These are phyloP conservation scores for Oreohelix idahoensis DNA, from an alignment of 1,140 invertebrate species.

Conservation along the genomic window DNA sequence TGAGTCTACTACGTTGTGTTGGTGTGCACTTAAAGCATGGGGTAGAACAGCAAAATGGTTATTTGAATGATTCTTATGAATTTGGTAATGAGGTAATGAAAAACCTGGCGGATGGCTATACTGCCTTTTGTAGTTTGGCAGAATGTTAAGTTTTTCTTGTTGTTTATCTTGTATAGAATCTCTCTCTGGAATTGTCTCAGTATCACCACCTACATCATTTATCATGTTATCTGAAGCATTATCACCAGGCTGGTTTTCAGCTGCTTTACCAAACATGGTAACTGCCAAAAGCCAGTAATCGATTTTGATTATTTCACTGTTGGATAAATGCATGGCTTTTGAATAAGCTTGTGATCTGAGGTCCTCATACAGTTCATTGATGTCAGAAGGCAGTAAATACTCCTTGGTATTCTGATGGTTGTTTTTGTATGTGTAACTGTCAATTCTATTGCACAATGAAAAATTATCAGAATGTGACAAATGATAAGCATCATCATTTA, in stretches of 20 bases:
- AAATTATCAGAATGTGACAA: not conserved
- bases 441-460: not conserved
- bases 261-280: not conserved
- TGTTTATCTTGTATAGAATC: not conserved
- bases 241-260: not conserved
- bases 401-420: not conserved
- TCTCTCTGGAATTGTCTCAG: not conserved
- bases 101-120: not conserved
- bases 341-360: not conserved
- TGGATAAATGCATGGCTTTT: not conserved
- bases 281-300: not conserved
- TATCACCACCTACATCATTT: not conserved
- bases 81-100: not conserved
- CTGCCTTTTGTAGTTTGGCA: not conserved
- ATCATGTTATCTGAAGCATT: not conserved
- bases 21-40: not conserved
- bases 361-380: not conserved
- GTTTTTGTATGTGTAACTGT: not conserved
- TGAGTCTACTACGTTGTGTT: not conserved
- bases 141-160: not conserved
- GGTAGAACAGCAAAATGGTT: not conserved
- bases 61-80: not conserved
- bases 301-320: not conserved
- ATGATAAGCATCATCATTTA: not conserved
- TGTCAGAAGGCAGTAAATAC: not conserved